Evolutionary conservation across 1,140 invertebrate species (phyloP).

Genomic region (Micrasema longulum): DNA sequence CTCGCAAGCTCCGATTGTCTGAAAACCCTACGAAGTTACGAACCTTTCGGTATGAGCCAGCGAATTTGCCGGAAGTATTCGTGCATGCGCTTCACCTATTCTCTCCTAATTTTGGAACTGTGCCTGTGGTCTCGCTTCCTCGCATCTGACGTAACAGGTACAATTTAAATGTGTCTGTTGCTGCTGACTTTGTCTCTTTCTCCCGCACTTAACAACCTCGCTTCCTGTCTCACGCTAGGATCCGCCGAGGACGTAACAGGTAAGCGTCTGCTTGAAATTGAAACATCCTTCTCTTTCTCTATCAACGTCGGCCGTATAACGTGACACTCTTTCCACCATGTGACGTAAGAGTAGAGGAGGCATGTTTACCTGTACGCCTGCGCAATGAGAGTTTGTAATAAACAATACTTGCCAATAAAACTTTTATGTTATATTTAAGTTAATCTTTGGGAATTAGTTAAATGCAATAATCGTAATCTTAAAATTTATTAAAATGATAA

Average conservation of each 20-base stretch:
- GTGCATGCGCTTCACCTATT: neutral
- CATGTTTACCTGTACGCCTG: slow-evolving; percentile 47
- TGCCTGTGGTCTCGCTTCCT: slow-evolving; percentile 10
- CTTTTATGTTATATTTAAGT: too few relatives aligned
- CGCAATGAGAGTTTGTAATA: slow-evolving; percentile 22
- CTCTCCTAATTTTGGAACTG: slow-evolving; percentile 1
- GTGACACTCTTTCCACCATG: slow-evolving; percentile 26
- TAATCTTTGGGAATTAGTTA: too few relatives aligned
- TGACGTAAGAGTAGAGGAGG: slow-evolving; percentile 41
- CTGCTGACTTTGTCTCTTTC: slow-evolving; percentile 15
- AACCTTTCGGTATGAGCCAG: neutral
- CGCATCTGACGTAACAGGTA: slow-evolving; percentile 53
- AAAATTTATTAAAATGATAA: too few relatives aligned
- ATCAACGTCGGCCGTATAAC: neutral
- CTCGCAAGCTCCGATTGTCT: neutral
- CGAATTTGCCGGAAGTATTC: slow-evolving; percentile 9
- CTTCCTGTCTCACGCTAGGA: slow-evolving; percentile 7
- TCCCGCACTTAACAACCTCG: neutral
- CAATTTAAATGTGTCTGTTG: slow-evolving; percentile 35
- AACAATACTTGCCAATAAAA: too few relatives aligned
- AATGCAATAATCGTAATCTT: too few relatives aligned
- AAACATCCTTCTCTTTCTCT: slow-evolving; percentile 10
- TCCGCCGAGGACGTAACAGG: slow-evolving; percentile 42
- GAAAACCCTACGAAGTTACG: neutral
- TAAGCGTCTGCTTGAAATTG: slow-evolving; percentile 31